Base-by-base conservation (phyloP, 2,888 invertebrate genomes). In the Calliopum simillimum region DNA sequence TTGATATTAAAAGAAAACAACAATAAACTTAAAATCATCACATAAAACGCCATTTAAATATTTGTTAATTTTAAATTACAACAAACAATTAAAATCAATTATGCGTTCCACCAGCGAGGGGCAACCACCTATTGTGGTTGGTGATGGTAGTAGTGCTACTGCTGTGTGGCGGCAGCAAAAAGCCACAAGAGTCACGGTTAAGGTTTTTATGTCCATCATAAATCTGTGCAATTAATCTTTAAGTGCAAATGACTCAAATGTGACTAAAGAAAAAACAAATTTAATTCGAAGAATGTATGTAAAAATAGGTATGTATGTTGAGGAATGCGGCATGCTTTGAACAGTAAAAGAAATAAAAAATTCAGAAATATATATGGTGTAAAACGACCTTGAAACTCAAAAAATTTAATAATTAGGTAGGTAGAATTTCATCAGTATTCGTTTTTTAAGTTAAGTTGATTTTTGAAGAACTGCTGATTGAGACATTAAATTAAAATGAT, bases 151-250 rank as follows among this genome's bases (percentile, higher is more conserved):
- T n/a, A n/a, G n/a, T 21, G 53, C 13, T 5, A 21, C 53, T 53
- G 53, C 23, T 12, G 41, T 33, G 33, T 4, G 4, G 33, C 4
- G 5, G 33, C 33, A 8, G 8, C 33, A 1, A 8, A 33, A 33
- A 33, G 51, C 21, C 21, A 51, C 19, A 16, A 21, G 16, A 23
- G 62, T 63, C 62, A 63, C 25, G 62, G 62, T 43, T 62, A 62
- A 25, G 62, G 62, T 47, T 63, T 62, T 63, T 49, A 63, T 16
- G 21, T 19, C n/a, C 33, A 6, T 33, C 8, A 4, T 33, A 33
- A 33, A 33, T 33, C 8, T 33, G 33, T 33, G 51, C 16, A 51
- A 51, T 51, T 12, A 51, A 51, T 51, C 4, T 3, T n/a, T n/a
- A 16, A 21, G n/a, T 51, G 51, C 19, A n/a, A 21, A 51, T 51